Evolutionary conservation across 2,113 vertebrate species (phyloP), one percentile per base, ranked within the genome.

Genomic region (Aptenodytes forsteri): DNA sequence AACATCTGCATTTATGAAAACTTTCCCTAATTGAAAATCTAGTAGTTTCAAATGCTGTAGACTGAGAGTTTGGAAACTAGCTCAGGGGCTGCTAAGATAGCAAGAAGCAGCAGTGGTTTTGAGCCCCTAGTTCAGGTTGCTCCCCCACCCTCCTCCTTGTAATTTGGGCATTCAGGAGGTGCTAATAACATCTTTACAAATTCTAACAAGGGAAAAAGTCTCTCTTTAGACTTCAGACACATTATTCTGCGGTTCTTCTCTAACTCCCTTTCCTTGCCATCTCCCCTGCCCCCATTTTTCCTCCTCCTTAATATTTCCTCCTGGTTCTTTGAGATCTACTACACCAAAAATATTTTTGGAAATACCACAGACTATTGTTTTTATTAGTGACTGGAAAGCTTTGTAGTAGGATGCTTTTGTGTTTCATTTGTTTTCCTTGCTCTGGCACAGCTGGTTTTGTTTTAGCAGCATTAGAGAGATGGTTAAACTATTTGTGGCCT

Each of bases 361-460:
- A 98, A 98, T 90, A 65, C 97, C 97, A 97, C 97, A 98, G 93
- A 95, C 96, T 96, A 97, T 98, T 98, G 97, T 98, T 98, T 98
- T 98, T 98, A 98, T 98, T 98, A 98, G 97, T 96, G 93, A 97
- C 96, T 97, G 96, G 91, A 98, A 96, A 95, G 97, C 98, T 98
- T 98, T 98, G 97, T 98, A 98, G 98, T 98, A 96, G 96, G 96
- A 98, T 89, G 96, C 96, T 97, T 97, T 97, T 95, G 91, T 98
- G 95, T 97, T 97, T 97, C 98, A 98, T 98, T 98, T 98, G 98
- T 98, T 98, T 98, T 98, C 97, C 96, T 98, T 98, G 96, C 97
- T 97, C 86, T 97, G 95, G 85, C 89, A 97, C 98, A 98, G 97
- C 97, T 98, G 98, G 34, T 98, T 98, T 98, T 98, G 97, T 97